phyloP scores from a whole-genome alignment of 2,888 invertebrate species.

The Dendrolimus houi region DNA sequence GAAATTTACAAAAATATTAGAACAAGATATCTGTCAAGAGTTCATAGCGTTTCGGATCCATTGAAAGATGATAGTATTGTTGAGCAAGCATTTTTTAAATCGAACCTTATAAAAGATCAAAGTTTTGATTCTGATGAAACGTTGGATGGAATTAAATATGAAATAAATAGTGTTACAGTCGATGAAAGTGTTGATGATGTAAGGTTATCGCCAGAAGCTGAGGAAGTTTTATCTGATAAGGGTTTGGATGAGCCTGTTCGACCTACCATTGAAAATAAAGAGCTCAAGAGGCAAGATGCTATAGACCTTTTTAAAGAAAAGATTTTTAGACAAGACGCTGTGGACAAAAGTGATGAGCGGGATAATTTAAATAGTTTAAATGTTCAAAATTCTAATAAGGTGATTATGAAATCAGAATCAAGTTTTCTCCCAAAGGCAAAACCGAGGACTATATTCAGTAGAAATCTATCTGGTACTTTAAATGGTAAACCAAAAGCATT shows the following conservation, averaged over 20 bases:
- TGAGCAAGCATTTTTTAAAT: conserved; percentile 55
- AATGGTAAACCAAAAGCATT: conserved; percentile 64
- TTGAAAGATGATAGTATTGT: conserved; percentile 39
- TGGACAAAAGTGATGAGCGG: conserved; percentile 21
- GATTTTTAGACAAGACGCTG: conserved; percentile 32
- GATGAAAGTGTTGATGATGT: conserved; percentile 55
- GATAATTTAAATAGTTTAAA: conserved; percentile 19
- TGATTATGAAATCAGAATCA: conserved; percentile 38
- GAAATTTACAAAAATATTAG: conserved; percentile 61
- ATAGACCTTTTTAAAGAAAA: conserved; percentile 33
- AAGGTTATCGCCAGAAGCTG: conserved; percentile 19
- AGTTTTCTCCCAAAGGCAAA: conserved; percentile 20
- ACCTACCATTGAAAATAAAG: conserved; percentile 36
- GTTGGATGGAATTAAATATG: conserved; percentile 29
- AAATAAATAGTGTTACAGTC: conserved; percentile 48
- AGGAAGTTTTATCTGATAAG: conserved; percentile 16
- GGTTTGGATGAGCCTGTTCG: conserved; percentile 26
- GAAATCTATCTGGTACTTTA: conserved; percentile 41
- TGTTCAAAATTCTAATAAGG: conserved; percentile 24
- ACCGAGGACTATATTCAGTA: conserved; percentile 40
- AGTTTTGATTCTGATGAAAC: conserved; percentile 17
- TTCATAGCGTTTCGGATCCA: conserved; percentile 54
- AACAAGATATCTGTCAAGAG: conserved; percentile 58
- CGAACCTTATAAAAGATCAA: conserved; percentile 24
- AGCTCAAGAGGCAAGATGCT: conserved; percentile 50